Evolutionary conservation across 2,888 invertebrate genomes (phyloP), one percentile per base, ranked within the genome.

Genomic region (Blastobasis lacticolella): DNA sequence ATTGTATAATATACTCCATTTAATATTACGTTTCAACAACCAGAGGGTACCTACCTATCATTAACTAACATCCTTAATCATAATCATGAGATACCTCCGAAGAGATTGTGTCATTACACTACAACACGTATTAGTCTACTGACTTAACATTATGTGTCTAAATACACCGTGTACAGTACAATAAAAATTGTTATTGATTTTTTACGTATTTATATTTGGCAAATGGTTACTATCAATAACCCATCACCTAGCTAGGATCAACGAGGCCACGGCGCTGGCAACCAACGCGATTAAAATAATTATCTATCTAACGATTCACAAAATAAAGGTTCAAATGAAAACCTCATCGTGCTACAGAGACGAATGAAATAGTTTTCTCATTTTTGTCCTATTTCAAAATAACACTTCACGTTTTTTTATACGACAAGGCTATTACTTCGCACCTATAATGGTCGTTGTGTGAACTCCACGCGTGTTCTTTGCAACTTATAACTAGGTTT

Each of bases 141-240:
- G 55, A 46, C 37, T 53, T 51, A 51, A 54, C 55, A 50, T 58
- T 45, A 42, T 54, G 45, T 52, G 54, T 51, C 52, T 51, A 53
- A 46, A 48, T 49, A 50, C 44, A 46, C 6, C 10, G 3, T 23
- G 23, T 23, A 23, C 23, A 23, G 23, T 54, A 55, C 52, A 55
- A 54, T 52, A 40, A 45, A 43, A 58, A 59, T 52, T 59, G 62
- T 70, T 67, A 69, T 66, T 69, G 63, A 62, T 72, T 71, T 42
- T 46, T 60, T 81, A 79, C 79, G 80, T 78, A 81, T 78, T 74
- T 5, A 81, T 81, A 79, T 85, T 86, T 86, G 86, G 85, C 86
- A 81, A 83, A 80, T 71, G 70, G 70, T 77, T 76, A 72, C 73
- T 74, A 73, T 67, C 56, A 61, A 61, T 68, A 69, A 69, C 69